These are phyloP conservation scores for Cantharis rustica DNA, from an alignment of 2,888 invertebrate species.

Conservation along the genomic window DNA sequence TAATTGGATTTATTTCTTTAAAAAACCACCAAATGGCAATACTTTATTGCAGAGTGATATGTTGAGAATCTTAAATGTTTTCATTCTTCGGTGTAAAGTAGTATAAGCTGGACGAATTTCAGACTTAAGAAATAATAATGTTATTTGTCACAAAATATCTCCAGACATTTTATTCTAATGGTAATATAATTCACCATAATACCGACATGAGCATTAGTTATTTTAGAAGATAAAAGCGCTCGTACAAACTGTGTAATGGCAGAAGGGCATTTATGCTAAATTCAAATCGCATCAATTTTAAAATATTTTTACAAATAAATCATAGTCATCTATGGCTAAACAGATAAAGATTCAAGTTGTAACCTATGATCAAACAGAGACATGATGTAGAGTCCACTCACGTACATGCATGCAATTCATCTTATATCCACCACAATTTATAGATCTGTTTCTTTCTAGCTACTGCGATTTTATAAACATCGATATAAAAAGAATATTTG, in stretches of 20 bases:
- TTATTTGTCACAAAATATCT: not conserved
- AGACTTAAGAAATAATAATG: not conserved
- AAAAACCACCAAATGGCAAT: not conserved
- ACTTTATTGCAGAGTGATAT: not conserved
- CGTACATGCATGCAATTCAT: slow-evolving; percentile 32
- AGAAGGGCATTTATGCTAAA: not conserved
- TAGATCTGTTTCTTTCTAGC: slow-evolving; percentile 5
- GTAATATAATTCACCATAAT: not conserved
- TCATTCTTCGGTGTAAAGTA: not conserved
- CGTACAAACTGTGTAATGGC: not conserved
- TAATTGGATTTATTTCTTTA: not conserved
- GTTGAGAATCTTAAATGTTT: not conserved
- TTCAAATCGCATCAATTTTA: slow-evolving; percentile 9
- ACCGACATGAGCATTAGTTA: not conserved
- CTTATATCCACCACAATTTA: slow-evolving; percentile 10
- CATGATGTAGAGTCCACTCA: slow-evolving; percentile 26
- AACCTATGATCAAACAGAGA: slow-evolving; percentile 30
- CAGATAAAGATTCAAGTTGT: slow-evolving; percentile 29
- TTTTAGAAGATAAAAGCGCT: not conserved
- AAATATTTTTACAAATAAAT: slow-evolving; percentile 16
- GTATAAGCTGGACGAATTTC: not conserved
- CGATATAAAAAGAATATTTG: slow-evolving; percentile 11
- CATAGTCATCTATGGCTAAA: slow-evolving; percentile 21
- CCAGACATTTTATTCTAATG: not conserved
- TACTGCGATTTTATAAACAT: not conserved